Evolutionary conservation across 2,113 vertebrate genomes (phyloP).

Genomic region (Isichthys henryi): DNA sequence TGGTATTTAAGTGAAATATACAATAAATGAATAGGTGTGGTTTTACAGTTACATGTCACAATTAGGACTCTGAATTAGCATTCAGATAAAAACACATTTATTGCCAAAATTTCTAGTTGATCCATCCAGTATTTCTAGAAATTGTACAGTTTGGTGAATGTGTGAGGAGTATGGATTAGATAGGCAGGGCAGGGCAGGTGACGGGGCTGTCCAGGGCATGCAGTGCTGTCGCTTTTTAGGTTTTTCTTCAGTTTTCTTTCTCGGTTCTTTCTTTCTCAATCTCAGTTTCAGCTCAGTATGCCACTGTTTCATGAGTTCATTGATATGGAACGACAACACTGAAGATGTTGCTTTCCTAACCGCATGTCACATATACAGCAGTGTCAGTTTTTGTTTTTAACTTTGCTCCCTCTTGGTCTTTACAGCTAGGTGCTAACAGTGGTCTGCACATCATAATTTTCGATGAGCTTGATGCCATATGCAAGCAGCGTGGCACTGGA

Average conservation of each 20-base stretch:
- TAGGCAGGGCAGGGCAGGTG: background rate
- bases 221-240: background rate
- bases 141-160: background rate
- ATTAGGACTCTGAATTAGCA: no score
- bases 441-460: constrained; percentile 98
- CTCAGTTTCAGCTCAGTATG: background rate
- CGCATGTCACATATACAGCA: background rate
- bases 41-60: no score
- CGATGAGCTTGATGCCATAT: constrained; percentile 96
- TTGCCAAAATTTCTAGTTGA: no score
- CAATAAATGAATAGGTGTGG: no score
- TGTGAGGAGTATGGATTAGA: background rate
- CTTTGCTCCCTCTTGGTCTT: background rate
- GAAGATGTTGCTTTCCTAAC: background rate
- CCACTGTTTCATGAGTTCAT: background rate
- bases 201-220: background rate
- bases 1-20: no score
- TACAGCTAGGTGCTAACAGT: constrained; percentile 89
- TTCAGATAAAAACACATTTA: no score
- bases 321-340: background rate
- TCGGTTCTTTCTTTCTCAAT: background rate
- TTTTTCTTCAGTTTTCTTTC: background rate
- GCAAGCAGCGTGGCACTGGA: constrained; percentile 95
- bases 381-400: background rate
- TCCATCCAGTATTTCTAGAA: background rate